phyloP scores from a whole-genome alignment of 1,140 invertebrate genomes.

The Homarus americanus region DNA sequence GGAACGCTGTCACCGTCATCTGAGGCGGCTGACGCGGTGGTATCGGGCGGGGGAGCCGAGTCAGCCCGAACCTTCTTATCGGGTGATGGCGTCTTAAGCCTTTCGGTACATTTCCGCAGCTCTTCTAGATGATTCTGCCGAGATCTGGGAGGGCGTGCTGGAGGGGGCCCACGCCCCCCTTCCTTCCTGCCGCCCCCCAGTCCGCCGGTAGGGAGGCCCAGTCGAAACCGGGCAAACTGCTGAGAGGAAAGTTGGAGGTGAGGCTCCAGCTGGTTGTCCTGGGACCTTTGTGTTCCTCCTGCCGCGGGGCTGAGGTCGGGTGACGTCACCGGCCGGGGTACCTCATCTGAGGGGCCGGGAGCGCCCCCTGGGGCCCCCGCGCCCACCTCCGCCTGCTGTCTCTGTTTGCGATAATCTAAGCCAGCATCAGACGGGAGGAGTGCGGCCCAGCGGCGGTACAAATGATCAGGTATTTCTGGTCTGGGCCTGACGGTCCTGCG shows the following conservation, averaged over 20 bases:
- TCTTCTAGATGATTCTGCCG: slow-evolving; percentile 69
- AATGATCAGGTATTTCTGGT: slow-evolving; percentile 73
- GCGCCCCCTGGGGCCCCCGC: slow-evolving; percentile 41
- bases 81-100: slow-evolving; percentile 53
- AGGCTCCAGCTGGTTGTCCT: slow-evolving; percentile 25
- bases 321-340: slow-evolving; percentile 39
- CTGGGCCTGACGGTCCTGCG: slow-evolving; percentile 63
- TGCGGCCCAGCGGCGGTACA: slow-evolving; percentile 69
- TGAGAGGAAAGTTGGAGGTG: slow-evolving; percentile 40
- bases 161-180: slow-evolving; percentile 62
- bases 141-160: slow-evolving; percentile 69
- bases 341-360: slow-evolving; percentile 59
- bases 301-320: slow-evolving; percentile 18
- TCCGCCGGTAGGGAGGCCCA: slow-evolving; percentile 60
- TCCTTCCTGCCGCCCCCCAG: slow-evolving; percentile 74
- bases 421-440: slow-evolving; percentile 57
- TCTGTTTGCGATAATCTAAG: slow-evolving; percentile 40
- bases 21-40: slow-evolving; percentile 12
- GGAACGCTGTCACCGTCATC: slow-evolving; percentile 31
- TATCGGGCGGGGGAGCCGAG: slow-evolving; percentile 35
- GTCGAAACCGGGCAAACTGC: slow-evolving; percentile 69
- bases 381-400: slow-evolving; percentile 14
- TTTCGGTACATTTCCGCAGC: slow-evolving; percentile 64
- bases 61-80: slow-evolving; percentile 49
- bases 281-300: slow-evolving; percentile 16